Conservation (phyloP, 1,140 invertebrate species). For the Thaumatotibia leucotreta region DNA sequence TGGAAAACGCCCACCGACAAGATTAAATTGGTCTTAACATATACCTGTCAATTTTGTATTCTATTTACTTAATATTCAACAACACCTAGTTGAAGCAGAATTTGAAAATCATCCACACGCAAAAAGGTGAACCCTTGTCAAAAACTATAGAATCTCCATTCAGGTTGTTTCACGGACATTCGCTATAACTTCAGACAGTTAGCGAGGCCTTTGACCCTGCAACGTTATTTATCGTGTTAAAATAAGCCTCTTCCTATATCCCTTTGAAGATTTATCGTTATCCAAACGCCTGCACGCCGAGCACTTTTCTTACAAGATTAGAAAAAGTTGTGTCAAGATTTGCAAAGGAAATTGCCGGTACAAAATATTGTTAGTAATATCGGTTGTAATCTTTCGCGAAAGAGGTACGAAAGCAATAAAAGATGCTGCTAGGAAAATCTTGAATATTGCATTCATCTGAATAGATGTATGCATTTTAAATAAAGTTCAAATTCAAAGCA, state of each 20-base stretch:
- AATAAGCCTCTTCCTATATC: conserved; percentile 10
- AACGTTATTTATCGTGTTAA: conserved; percentile 14
- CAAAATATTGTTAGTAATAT: background rate
- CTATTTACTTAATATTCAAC: background rate
- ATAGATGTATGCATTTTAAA: too few relatives aligned
- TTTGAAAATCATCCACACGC: background rate
- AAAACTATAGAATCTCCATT: conserved; percentile 10
- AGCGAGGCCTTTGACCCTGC: background rate
- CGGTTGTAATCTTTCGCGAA: background rate
- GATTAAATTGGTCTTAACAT: too few relatives aligned
- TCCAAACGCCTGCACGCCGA: background rate
- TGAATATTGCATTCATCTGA: too few relatives aligned
- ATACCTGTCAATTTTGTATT: background rate
- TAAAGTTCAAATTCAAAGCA: too few relatives aligned
- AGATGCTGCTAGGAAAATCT: too few relatives aligned
- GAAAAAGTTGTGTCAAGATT: conserved; percentile 4
- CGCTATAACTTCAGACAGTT: background rate
- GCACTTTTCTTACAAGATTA: conserved; percentile 1
- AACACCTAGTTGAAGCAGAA: background rate
- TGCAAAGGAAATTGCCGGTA: background rate
- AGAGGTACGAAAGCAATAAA: background rate
- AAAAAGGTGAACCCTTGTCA: background rate
- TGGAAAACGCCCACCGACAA: too few relatives aligned
- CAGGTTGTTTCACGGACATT: background rate
- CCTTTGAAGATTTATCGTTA: conserved; percentile 9